Percentiles rank a stretch among this genome's conserved stretches.
Evolutionary conservation across 2,888 invertebrate species (phyloP).

Genomic region (Pherbina coryleti): DNA sequence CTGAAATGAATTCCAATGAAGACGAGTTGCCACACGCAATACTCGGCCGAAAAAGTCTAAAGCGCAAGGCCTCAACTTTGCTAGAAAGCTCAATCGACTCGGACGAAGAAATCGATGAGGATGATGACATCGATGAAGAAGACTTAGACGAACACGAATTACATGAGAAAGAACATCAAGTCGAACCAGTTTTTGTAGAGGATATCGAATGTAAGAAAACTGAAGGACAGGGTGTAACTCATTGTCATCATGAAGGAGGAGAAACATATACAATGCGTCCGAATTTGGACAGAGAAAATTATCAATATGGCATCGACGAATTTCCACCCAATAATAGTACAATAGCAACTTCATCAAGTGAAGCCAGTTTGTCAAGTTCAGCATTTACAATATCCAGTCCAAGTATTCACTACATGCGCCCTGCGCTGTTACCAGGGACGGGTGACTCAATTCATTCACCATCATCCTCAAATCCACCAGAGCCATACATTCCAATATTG

Average conservation of each 20-base stretch:
- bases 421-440: slow-evolving; percentile 46
- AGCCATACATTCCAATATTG: slow-evolving; percentile 73
- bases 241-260: slow-evolving; percentile 78
- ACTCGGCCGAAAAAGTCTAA: slow-evolving; percentile 56
- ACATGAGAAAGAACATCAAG: slow-evolving; percentile 41
- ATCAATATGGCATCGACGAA: not conserved
- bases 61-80: slow-evolving; percentile 56
- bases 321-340: not conserved
- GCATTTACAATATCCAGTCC: slow-evolving; percentile 46
- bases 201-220: slow-evolving; percentile 45
- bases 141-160: slow-evolving; percentile 48
- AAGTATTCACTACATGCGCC: slow-evolving; percentile 46
- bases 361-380: slow-evolving; percentile 40
- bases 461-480: slow-evolving; percentile 60
- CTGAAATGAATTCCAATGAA: slow-evolving; percentile 38
- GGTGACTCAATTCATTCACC: slow-evolving; percentile 56
- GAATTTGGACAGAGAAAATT: slow-evolving; percentile 70
- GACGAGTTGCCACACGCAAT: slow-evolving; percentile 43
- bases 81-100: slow-evolving; percentile 49
- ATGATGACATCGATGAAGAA: slow-evolving; percentile 53
- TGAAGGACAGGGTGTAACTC: slow-evolving; percentile 73
- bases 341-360: slow-evolving; percentile 46
- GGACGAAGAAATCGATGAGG: slow-evolving; percentile 60
- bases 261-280: slow-evolving; percentile 82
- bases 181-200: slow-evolving; percentile 46